Base-by-base conservation (phyloP, 1,140 invertebrate species). In the Trachelipus rathkii region DNA sequence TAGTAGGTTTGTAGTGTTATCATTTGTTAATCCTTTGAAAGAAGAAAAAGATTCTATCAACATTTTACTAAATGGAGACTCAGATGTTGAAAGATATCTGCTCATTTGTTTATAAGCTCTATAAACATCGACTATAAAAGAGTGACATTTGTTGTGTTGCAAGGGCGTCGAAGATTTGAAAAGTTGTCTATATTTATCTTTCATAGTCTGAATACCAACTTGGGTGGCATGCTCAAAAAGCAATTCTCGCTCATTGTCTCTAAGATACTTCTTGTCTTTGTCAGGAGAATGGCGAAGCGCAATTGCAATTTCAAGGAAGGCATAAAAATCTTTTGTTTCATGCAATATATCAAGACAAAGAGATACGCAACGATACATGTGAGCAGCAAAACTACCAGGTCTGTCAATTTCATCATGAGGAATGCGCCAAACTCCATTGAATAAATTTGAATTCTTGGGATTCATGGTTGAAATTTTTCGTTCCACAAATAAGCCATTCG, bases 401-500 rank as follows among this genome's bases (percentile, higher is more conserved):
- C 95, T 87, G 83, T 97, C 95, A 45, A 97, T 92, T 86, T 98
- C 96, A 75, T 89, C 89, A 23, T 91, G 89, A 6, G 94, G 94
- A 83, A 96, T 95, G 78, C 93, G 88, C 95, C 95, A 97, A 11
- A 83, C 80, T 9, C 81, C 82, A 86, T 95, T 95, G 82, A 97
- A 98, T 82, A 97, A 94, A 84, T 97, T 96, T 10, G 87, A 90
- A 45, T 76, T 78, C 21, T 75, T 77, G 7, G 80, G 80, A 4
- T 79, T 75, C 50, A 78, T 77, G 21, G 76, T 73, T 69, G 77
- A 77, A 46, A 87, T 87, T 85, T 92, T 96, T 73, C 93, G 88
- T 74, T 96, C 94, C 71, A 88, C 88, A 84, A 97, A 97, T 4
- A 98, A 85, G 15, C 95, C 95, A 79, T 78, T 79, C 8, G 77